Evolutionary conservation across 2,888 invertebrate genomes (phyloP), one percentile per base, ranked within the genome.

Genomic region (Leucania comma): DNA sequence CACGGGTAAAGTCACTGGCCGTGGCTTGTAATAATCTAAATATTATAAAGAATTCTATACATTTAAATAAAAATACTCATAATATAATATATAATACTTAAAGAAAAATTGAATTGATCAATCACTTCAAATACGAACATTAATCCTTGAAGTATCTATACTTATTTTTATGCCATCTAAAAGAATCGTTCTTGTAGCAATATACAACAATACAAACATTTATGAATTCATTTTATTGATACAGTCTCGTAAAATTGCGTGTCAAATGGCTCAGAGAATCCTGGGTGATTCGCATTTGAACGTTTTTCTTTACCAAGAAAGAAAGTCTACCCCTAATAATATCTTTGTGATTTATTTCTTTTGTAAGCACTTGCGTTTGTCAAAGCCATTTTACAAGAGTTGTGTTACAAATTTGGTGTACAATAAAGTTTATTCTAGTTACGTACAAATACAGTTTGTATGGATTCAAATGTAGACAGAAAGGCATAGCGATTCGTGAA

Each of bases 181-280:
- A 75, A 74, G 60, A 69, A 69, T 56, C 68, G 32, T 75, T 74
- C 64, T 42, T 60, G 51, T 60, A 76, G 46, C 76, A 67, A 81
- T 83, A 86, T 86, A 81, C 79, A 84, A 85, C 88, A 86, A 86
- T 85, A 88, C 87, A 85, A 82, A 84, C 68, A 80, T 81, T 85
- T 87, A 89, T 88, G 90, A 91, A 90, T 92, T 88, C 89, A 75
- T 89, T 93, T 91, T 91, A 92, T 93, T 90, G 92, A 91, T 92
- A 89, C 87, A 84, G 86, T 82, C 87, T 88, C 91, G 90, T 93
- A 92, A 93, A 93, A 91, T 87, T 85, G 89, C 86, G 90, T 89
- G 90, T 91, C 88, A 91, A 92, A 92, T 90, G 90, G 86, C 82
- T 86, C 85, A 83, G 84, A 77, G 88, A 89, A 91, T 89, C 86